phyloP scores from a whole-genome alignment of 2,113 vertebrate genomes.

The Macquaria ambigua region DNA sequence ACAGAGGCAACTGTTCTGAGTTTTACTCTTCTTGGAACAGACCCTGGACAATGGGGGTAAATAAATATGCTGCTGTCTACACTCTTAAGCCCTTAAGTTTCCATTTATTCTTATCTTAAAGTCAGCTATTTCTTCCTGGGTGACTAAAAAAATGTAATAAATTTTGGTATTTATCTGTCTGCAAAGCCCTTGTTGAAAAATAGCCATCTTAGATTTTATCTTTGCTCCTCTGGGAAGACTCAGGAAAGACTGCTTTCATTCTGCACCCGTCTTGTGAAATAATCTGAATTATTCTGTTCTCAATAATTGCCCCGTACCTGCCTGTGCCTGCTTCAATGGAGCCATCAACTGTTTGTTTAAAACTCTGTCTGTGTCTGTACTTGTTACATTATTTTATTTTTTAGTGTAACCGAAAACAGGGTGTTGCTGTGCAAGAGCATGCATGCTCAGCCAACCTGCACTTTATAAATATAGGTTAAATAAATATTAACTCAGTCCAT shows the following conservation, averaged over 20 bases:
- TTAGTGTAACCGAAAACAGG: neutral
- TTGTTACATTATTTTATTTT: neutral
- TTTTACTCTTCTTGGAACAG: too few species aligned
- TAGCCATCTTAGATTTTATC: neutral
- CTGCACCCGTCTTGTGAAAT: neutral
- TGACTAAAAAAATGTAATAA: neutral
- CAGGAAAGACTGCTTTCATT: neutral
- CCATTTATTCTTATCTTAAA: too few species aligned
- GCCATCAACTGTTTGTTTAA: neutral
- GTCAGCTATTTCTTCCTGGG: neutral
- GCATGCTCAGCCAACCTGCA: neutral
- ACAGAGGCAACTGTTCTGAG: neutral
- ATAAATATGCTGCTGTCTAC: too few species aligned
- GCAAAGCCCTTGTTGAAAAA: neutral
- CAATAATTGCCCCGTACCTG: neutral
- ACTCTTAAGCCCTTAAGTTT: too few species aligned
- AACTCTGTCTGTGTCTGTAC: neutral
- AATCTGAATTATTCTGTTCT: neutral
- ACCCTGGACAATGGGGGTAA: too few species aligned
- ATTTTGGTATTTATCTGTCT: neutral
- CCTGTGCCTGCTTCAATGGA: neutral
- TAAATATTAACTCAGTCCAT: neutral
- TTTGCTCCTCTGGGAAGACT: neutral
- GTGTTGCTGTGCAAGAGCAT: neutral
- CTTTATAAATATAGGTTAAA: neutral